A percentile compares a stretch with the other conserved stretches of the same genome.
These are phyloP conservation scores for Cantharis rustica DNA, from an alignment of 2,888 invertebrate species.

Conservation along the genomic window DNA sequence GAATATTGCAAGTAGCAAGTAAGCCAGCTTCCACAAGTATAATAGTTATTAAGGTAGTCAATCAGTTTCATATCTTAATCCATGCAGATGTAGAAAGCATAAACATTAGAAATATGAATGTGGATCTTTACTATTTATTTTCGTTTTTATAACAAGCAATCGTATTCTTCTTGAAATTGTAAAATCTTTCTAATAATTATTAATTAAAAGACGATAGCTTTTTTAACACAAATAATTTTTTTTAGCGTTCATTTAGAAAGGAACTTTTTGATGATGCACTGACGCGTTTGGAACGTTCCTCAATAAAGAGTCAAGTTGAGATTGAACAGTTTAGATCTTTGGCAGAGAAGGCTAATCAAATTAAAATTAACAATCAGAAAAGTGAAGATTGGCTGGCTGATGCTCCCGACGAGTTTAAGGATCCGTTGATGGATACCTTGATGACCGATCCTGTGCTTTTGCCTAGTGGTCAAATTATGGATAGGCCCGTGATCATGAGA, in stretches of 20 bases:
- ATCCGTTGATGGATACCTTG: conserved; percentile 95
- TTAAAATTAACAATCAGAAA: conserved; percentile 80
- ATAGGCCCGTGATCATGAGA: conserved; percentile 88
- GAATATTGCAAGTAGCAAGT: too few relatives aligned
- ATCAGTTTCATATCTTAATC: too few relatives aligned
- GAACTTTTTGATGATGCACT: conserved; percentile 93
- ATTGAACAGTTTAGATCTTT: conserved; percentile 84
- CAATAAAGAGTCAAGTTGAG: conserved; percentile 83
- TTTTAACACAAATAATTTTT: conserved; percentile 31
- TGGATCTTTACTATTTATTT: too few relatives aligned
- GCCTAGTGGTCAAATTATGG: conserved; percentile 91
- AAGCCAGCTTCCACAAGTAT: too few relatives aligned
- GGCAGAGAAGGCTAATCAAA: conserved; percentile 77
- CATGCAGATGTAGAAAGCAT: too few relatives aligned
- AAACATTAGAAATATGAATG: too few relatives aligned
- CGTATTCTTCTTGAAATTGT: neutral
- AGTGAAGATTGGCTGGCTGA: conserved; percentile 92
- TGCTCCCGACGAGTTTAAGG: conserved; percentile 95
- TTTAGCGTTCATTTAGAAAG: conserved; percentile 88
- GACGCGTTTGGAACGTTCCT: conserved; percentile 75
- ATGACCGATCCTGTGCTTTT: conserved; percentile 95
- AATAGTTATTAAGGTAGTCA: too few relatives aligned
- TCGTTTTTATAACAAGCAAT: too few relatives aligned
- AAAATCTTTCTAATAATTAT: too few relatives aligned
- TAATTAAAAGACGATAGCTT: neutral